Evolutionary conservation across 1,140 invertebrate genomes (phyloP).

Genomic region (Nephila pilipes): DNA sequence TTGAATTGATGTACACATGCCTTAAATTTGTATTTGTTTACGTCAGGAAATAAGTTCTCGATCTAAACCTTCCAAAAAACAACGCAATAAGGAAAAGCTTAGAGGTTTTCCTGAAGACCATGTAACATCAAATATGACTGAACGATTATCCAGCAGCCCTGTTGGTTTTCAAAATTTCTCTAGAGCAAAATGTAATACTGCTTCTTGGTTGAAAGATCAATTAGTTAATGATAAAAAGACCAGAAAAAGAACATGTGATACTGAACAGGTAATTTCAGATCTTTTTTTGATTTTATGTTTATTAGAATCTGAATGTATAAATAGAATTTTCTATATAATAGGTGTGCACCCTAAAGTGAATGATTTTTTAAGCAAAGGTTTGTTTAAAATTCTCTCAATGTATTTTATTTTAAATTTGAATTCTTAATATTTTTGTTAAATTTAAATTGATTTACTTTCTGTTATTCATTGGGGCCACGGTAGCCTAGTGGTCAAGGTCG

Average conservation of each 20-base stretch:
- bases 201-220: slow-evolving; percentile 39
- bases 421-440: too few species aligned
- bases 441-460: too few species aligned
- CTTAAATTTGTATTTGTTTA: not conserved
- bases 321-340: too few species aligned
- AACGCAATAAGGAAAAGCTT: slow-evolving; percentile 40
- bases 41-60: slow-evolving; percentile 29
- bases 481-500: too few species aligned
- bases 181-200: slow-evolving; percentile 44
- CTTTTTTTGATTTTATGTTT: not conserved
- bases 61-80: slow-evolving; percentile 39
- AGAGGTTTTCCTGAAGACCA: slow-evolving; percentile 19
- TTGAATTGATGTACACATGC: not conserved
- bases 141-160: not conserved
- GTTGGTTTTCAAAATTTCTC: not conserved
- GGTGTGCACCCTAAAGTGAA: too few species aligned
- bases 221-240: slow-evolving; percentile 25
- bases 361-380: too few species aligned
- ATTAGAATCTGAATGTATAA: not conserved
- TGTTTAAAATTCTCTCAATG: too few species aligned
- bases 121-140: not conserved
- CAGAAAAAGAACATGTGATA: not conserved
- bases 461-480: too few species aligned
- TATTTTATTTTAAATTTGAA: too few species aligned
- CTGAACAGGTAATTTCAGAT: slow-evolving; percentile 31